Base-by-base conservation (phyloP, 2,888 invertebrate species). In the Crocallis elinguaria region DNA sequence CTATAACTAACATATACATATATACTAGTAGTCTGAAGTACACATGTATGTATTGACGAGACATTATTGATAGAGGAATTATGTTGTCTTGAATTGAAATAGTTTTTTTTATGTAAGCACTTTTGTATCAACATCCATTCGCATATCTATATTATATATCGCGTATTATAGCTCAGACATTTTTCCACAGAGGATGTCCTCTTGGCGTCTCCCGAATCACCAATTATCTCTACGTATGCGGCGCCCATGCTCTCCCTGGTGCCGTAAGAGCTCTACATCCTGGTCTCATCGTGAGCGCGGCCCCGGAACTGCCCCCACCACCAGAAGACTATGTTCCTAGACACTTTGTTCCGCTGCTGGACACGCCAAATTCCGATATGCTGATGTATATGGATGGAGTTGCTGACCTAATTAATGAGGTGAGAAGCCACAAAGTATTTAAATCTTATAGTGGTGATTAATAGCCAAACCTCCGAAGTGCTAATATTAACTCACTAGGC, bases 261-360 rank as follows among this genome's bases (percentile, higher is more conserved):
- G 93, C 94, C 38, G 89, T 98, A 25, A 93, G 93, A 60, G 92
- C 93, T 1, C 86, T 95, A 23, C 93, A 94, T 36, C 94, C 98
- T 42, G 95, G 95, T 1, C 94, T 95, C 69, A 94, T 98, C 29
- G 94, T 98, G 45, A 97, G 96, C 76, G 95, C 95, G 13, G 97
- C 97, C 0, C 94, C 96, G 0, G 98, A 98, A 76, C 92, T 97
- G 36, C 97, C 97, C 0, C 94, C 94, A 46, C 88, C 90, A 0
- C 93, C 94, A 3, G 93, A 93, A 67, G 90, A 92, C 41, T 94
- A 93, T 57, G 92, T 92, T 0, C 87, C 91, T 36, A 94, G 95
- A 69, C 90, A 95, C 57, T 94, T 95, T 59, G 94, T 98, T 8
- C 93, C 95, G 14, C 92, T 96, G 2, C 92, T 94, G 54, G 98